Evolutionary conservation across 1,140 invertebrate genomes (phyloP), one percentile per base, ranked within the genome.

Genomic region (Drosophila littoralis): DNA sequence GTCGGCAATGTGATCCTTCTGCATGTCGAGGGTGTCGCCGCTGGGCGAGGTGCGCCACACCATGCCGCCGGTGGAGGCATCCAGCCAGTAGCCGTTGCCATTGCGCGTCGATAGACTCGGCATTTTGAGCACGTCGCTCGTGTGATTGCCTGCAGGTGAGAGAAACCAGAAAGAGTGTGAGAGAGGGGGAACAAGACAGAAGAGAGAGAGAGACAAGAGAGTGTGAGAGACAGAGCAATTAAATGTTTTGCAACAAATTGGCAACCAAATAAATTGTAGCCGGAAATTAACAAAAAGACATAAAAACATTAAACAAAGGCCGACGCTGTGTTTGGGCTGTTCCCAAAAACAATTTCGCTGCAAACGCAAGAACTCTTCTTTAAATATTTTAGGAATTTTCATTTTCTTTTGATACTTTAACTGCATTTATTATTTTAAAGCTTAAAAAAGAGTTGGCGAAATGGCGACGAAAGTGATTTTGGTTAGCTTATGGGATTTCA

Each of bases 1-100:
- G 88, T 92, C 92, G 50, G 88, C 91, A 12, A 92, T 92, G 75
- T 92, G 91, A 90, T 92, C 92, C 79, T 92, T 92, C 77, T 92
- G 89, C 85, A 92, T 85, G 78, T 91, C 90, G 64, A 92, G 77
- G 42, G 90, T 79, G 61, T 92, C 90, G 72, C 90, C 88, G 66
- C 78, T 84, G 57, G 91, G 89, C 52, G 91, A 79, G 63, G 90
- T 82, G 36, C 91, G 91, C 92, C 92, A 92, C 36, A 92, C 91
- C 90, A 92, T 92, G 50, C 92, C 92, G 46, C 91, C 91, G n/a
- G 82, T 82, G 32, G 91, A 91, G 48, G 92, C 88, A 64, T 92
- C 92, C 76, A 92, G 77, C 92, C 92, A 92, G 77, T 91, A 92
- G 66, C 92, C 91, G 61, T 92, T 92, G 15, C 90, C 91, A 61